Evolutionary conservation across 2,888 invertebrate species (phyloP), one percentile per base, ranked within the genome.

Genomic region (Koerneria pararmatus): DNA sequence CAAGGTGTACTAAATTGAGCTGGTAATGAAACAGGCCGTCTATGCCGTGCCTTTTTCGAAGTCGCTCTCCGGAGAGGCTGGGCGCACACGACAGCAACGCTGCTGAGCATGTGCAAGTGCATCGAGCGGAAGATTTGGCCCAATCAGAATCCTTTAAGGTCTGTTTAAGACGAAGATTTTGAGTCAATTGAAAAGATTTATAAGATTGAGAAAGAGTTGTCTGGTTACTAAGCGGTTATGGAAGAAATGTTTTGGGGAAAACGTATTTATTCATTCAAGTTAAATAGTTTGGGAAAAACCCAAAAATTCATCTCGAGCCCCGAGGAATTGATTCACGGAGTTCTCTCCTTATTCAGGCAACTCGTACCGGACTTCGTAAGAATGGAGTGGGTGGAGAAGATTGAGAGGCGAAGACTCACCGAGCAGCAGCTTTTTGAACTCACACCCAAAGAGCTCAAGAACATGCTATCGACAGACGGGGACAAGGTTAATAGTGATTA

Each of bases 51-150:
- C 0, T 85, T 97, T 41, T 98, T 97, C 85, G 95, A 98, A 82
- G 91, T 97, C 71, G 91, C 91, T 0, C 85, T 95, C 5, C 88
- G 91, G 34, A 90, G 90, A 79, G 93, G 92, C 83, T 93, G 92
- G 87, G 91, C 97, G 0, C 87, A 92, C 72, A 89, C 95, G 87
- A 90, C 97, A 0, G 90, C 89, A 0, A 87, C 92, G 5, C 89
- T 95, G 73, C 87, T 98, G 0, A 88, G 65, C 75, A 88, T 97
- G 82, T 90, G 93, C 37, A 93, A 95, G 86, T 93, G 93, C 90
- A 87, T 98, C 71, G 95, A 98, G 83, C 89, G 90, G 3, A 91
- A 92, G 80, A 88, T 91, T 74, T 98, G 97, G 97, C 92, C 93
- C 1, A 87, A 98, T 84, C 86, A 91, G 15, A 95, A 95, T 85